Evolutionary conservation across 2,113 vertebrate species (phyloP), one percentile per base, ranked within the genome.

Genomic region (Pomatorhinus ruficollis): DNA sequence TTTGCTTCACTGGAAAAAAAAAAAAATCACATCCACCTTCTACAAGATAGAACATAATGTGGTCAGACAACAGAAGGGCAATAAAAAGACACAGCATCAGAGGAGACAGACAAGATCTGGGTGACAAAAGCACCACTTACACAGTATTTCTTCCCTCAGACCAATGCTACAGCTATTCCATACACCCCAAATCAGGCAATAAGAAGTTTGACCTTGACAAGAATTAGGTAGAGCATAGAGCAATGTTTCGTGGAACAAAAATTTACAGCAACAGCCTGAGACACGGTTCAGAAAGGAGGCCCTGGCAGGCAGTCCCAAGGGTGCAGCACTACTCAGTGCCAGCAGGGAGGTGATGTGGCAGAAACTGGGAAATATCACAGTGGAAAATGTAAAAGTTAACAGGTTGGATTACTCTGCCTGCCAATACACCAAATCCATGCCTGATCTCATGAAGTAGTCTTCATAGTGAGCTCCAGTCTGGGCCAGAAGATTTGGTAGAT

Each of bases 311-410:
- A 61, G 27, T 17, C 45, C 59, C 42, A 60, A 39, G 31, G 39
- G 30, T 20, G 16, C 44, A 69, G 39, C 15, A 13, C 28, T 10
- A 9, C 37, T 65, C n/a, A 68, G 42, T 17, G 9, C 20, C 42
- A 59, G 16, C 3, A 37, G 0, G 0, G 12, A 54, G 18, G 13
- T 24, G 10, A 15, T 27, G 5, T 20, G 71, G 18, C 17, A 79
- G 68, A 35, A 90, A 39, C 12, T 15, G 8, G 12, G 23, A 14
- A 71, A 6, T 24, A 35, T 6, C 77, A 19, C 9, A 70, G 22
- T 1, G 64, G 44, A 74, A 83, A 59, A 40, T 4, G 3, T 14
- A 31, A 9, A 3, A 31, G 21, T 37, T 63, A n/a, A 13, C 30
- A 35, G 28, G 15, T 2, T 56, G 31, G 40, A 56, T 76, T 49